Evolutionary conservation across 2,888 invertebrate species (phyloP), one percentile per base, ranked within the genome.

Genomic region (Drosophila acutilabella): DNA sequence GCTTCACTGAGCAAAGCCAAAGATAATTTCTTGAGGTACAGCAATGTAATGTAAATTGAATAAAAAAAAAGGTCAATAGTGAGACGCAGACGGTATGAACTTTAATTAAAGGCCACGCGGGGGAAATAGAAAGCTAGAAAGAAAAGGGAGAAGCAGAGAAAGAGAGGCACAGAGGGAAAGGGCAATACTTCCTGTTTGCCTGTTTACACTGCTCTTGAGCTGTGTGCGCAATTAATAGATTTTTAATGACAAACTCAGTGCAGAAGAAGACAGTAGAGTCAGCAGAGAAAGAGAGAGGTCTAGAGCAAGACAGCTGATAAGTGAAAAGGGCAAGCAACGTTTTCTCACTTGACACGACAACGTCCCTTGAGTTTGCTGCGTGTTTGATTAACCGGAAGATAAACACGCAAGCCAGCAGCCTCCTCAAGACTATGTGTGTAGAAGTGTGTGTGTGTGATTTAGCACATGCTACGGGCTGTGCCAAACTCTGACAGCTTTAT

Each of bases 341-440:
- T 68, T 68, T 60, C 50, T 54, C 80, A 71, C 78, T 80, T 73
- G 70, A 80, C 73, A 73, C 56, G 67, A 73, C 56, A 65, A 54
- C 53, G 61, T 71, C 64, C 70, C 87, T 59, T 52, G 82, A 80
- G 78, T 47, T 30, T 16, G 62, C 73, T 85, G 89, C 88, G 89
- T 85, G 85, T 89, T 89, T 85, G 85, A 85, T 85, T 89, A 85
- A 89, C 89, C 88, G 89, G 81, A 82, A 89, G 85, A 85, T 89
- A 85, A 85, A 89, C 89, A 85, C 89, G 88, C 83, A 85, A 71
- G 64, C 70, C 81, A 64, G 60, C 67, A 71, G 68, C 42, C 51
- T 41, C 58, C 23, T 23, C 6, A 1, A 1, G 6, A 20, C 2
- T 20, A 3, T 20, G 20, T 20, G 20, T 20, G 20, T 20, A 14